These are phyloP conservation scores for Phoebastria nigripes DNA, from an alignment of 2,797 vertebrate genomes.

Conservation along the genomic window DNA sequence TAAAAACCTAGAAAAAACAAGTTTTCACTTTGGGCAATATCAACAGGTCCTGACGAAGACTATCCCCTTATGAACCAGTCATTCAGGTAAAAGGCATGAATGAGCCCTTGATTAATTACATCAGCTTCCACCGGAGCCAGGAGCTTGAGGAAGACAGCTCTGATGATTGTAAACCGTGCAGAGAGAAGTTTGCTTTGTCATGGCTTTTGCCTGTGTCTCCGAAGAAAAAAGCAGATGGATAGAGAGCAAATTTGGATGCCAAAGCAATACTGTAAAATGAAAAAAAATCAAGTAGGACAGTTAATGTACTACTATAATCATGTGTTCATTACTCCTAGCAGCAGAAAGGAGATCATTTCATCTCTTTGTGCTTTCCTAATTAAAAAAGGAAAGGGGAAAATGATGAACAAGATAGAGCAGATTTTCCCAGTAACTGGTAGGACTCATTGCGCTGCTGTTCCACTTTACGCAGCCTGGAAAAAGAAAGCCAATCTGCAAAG, in stretches of 20 bases:
- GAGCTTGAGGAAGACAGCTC: background rate
- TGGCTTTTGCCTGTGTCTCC: background rate
- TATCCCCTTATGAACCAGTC: background rate
- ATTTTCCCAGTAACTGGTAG: background rate
- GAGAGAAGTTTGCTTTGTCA: background rate
- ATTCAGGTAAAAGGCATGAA: background rate
- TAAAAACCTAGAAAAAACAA: background rate
- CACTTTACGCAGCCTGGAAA: background rate
- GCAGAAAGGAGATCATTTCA: background rate
- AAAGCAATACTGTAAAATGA: background rate
- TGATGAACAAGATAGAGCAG: background rate
- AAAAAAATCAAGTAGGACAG: background rate
- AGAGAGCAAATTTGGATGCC: background rate
- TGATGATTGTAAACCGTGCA: accelerated
- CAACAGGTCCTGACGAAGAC: background rate
- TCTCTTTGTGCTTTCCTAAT: background rate
- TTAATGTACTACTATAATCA: background rate
- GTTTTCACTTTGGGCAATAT: background rate
- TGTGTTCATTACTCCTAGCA: background rate
- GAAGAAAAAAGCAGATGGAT: background rate
- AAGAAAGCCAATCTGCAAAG: background rate
- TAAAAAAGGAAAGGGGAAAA: background rate
- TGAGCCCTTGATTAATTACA: background rate
- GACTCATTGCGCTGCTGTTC: background rate
- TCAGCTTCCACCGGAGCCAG: background rate